Evolutionary conservation across 1,140 invertebrate species (phyloP).

Genomic region (Calycopis cecrops): DNA sequence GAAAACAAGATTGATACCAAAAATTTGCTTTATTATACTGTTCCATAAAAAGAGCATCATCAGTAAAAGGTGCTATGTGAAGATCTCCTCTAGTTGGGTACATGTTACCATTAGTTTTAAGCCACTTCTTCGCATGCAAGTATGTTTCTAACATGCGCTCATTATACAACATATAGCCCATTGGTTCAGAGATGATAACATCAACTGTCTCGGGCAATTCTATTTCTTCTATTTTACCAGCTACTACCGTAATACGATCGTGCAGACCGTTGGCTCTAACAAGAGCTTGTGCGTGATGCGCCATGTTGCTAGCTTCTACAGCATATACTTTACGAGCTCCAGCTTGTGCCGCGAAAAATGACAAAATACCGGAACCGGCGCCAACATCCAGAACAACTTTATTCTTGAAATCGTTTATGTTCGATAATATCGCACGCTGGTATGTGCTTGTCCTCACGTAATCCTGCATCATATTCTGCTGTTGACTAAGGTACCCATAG

Average conservation of each 20-base stretch:
- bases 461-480: slow-evolving; percentile 99
- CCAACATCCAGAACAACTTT: slow-evolving; percentile 98
- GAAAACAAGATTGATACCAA: slow-evolving; percentile 99
- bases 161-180: slow-evolving; percentile 99
- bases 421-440: slow-evolving; percentile 96
- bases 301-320: slow-evolving; percentile 99
- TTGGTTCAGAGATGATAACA: slow-evolving; percentile 98
- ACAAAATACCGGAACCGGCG: slow-evolving; percentile 97
- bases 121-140: slow-evolving; percentile 98
- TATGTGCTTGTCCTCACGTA: slow-evolving; percentile 99
- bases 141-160: slow-evolving; percentile 99
- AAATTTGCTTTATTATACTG: slow-evolving; percentile 99
- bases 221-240: slow-evolving; percentile 99
- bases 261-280: slow-evolving; percentile 93
- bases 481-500: slow-evolving; percentile 98
- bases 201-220: slow-evolving; percentile 96
- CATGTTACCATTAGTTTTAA: slow-evolving; percentile 95
- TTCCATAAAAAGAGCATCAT: slow-evolving; percentile 98
- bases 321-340: slow-evolving; percentile 98
- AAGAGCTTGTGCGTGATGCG: slow-evolving; percentile 94
- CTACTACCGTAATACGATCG: slow-evolving; percentile 92
- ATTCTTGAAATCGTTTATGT: slow-evolving; percentile 92
- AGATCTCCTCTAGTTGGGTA: slow-evolving; percentile 97
- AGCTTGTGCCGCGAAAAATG: slow-evolving; percentile 98
- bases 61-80: slow-evolving; percentile 98